These are phyloP conservation scores for Drosophila rufa DNA, from an alignment of 1,140 invertebrate species.

Conservation along the genomic window DNA sequence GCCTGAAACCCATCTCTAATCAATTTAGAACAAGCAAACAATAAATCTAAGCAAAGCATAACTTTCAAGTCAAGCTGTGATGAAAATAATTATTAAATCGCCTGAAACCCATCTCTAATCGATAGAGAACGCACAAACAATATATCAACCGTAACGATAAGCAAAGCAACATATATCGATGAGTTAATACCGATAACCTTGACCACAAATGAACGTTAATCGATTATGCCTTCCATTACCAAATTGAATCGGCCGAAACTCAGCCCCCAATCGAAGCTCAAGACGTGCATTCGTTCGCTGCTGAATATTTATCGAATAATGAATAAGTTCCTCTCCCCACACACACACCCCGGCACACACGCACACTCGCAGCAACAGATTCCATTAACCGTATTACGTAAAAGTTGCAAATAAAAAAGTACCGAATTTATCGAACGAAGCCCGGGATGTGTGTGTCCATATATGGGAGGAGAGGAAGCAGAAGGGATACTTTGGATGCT, in stretches of 20 bases:
- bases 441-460: background rate
- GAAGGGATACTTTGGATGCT: constrained; percentile 34
- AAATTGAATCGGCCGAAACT: constrained; percentile 30
- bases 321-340: constrained; percentile 24
- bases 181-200: constrained; percentile 4
- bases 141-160: background rate
- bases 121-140: too few relatives aligned
- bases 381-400: constrained; percentile 51
- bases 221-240: constrained; percentile 46
- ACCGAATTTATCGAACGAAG: constrained; percentile 38
- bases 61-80: too few relatives aligned
- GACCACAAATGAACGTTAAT: constrained; percentile 3
- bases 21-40: too few relatives aligned
- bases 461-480: background rate
- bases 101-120: background rate
- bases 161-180: background rate
- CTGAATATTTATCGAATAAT: constrained; percentile 56
- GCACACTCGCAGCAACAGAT: constrained; percentile 19
- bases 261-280: constrained; percentile 3
- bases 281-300: constrained; percentile 42
- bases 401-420: constrained; percentile 49
- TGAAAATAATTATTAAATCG: too few relatives aligned
- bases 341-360: constrained; percentile 5
- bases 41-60: background rate
- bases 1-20: background rate